phyloP scores from a whole-genome alignment of 2,113 vertebrate genomes.

The Tychaedon coryphoeus region DNA sequence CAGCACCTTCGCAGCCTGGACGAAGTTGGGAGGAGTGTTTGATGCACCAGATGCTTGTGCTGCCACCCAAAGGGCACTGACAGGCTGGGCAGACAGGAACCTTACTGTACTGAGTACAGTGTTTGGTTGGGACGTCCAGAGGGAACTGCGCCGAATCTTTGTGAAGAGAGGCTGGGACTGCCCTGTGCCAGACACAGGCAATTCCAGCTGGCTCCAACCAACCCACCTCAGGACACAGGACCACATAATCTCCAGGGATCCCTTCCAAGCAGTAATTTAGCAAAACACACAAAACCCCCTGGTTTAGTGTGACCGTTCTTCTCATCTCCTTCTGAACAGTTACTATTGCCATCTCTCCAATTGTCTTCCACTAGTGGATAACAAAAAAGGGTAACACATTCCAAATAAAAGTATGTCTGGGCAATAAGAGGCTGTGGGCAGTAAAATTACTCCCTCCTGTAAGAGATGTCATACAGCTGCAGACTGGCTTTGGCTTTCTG shows the following conservation, averaged over 20 bases:
- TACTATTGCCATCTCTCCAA: not conserved
- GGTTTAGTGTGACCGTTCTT: not conserved
- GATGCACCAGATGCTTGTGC: not conserved
- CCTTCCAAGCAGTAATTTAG: not conserved
- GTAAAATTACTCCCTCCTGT: not conserved
- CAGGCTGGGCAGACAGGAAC: not conserved
- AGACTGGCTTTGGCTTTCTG: not conserved
- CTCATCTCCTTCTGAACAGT: not conserved
- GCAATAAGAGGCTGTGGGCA: not conserved
- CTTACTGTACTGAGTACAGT: rapidly evolving
- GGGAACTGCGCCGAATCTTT: not conserved
- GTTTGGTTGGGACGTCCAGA: not conserved
- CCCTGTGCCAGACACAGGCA: not conserved
- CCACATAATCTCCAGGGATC: not conserved
- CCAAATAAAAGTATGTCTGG: not conserved
- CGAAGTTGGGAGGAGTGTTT: not conserved
- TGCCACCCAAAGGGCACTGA: not conserved
- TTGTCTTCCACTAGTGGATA: not conserved
- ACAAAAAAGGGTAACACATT: not conserved
- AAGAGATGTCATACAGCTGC: not conserved
- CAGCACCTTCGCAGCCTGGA: rapidly evolving
- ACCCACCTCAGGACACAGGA: not conserved
- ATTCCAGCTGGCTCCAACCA: not conserved
- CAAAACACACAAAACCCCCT: not conserved
- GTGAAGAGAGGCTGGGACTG: not conserved